Evolutionary conservation across 2,888 invertebrate species (phyloP).

Genomic region (Ectemnius lituratus): DNA sequence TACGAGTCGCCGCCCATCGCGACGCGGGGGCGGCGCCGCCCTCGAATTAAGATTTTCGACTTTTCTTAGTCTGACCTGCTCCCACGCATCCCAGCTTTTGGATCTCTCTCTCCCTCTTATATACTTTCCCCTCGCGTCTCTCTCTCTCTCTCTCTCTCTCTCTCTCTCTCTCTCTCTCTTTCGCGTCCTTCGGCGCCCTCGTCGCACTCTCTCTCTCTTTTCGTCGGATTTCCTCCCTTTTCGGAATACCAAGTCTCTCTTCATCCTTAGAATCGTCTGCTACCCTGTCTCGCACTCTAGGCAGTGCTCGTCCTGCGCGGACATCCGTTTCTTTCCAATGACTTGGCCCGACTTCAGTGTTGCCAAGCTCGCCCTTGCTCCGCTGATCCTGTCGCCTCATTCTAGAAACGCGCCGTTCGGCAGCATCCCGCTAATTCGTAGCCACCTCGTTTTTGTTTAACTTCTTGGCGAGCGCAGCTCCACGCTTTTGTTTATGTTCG

Average conservation of each 20-base stretch:
- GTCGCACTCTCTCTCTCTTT: constrained; percentile 22
- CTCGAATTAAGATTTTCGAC: constrained; percentile 77
- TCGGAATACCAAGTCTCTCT: constrained; percentile 15
- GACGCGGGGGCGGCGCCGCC: constrained; percentile 69
- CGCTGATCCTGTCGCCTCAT: constrained; percentile 6
- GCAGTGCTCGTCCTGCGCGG: neutral
- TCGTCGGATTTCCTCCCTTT: constrained; percentile 10
- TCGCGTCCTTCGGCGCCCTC: constrained; percentile 15
- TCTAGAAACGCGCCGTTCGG: neutral
- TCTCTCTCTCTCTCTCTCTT: constrained; percentile 28
- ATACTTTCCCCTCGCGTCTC: constrained; percentile 22
- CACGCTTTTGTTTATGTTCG: neutral
- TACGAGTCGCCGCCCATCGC: constrained; percentile 68
- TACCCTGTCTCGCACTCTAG: neutral
- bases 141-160: constrained; percentile 30
- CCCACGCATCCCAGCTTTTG: constrained; percentile 16
- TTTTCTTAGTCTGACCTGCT: constrained; percentile 62
- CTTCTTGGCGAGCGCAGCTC: neutral
- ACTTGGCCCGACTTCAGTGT: constrained; percentile 5
- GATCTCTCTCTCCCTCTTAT: neutral
- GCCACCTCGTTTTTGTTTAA: constrained; percentile 1
- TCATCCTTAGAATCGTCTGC: constrained; percentile 11
- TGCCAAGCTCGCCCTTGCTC: neutral
- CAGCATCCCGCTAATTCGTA: neutral
- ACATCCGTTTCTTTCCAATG: constrained; percentile 25